Evolutionary conservation across 2,888 invertebrate species (phyloP), one percentile per base, ranked within the genome.

Genomic region (Helicoverpa assulta): DNA sequence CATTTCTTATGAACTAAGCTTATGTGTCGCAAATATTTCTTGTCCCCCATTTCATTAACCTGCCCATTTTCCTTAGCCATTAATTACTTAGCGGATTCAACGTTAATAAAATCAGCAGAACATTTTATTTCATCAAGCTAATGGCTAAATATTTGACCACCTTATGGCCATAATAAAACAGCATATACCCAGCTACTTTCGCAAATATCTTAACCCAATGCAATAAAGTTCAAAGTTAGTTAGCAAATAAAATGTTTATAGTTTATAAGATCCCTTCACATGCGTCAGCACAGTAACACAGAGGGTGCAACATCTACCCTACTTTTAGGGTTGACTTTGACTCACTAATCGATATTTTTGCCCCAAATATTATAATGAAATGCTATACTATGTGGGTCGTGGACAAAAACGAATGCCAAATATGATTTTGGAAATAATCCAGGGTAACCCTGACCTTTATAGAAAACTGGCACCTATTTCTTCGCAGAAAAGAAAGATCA

Each of bases 141-240:
- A 92, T 92, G 89, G 89, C 73, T 88, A 91, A 93, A 94, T 93
- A 92, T 94, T 93, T 90, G 87, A 84, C 82, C 86, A 81, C 82
- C 70, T 83, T 80, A 80, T 81, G 78, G 79, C 66, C 76, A 71
- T 78, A 85, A 82, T 82, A 78, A 84, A 83, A 85, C 79, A 79
- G 83, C 88, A 82, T 85, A 88, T 86, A 82, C 58, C 70, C 84
- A 76, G 82, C 21, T 26, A 5, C 21, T 37, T 19, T 19, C 53
- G 43, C 55, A 6, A 69, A 59, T 59, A 54, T 71, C 63, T 62
- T 81, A 79, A 64, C 8, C 6, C 56, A 6, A 52, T 2, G 5
- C 0, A 0, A 72, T 85, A 89, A 68, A 73, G 83, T 75, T 76
- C 67, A 85, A 67, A 83, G 72, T 89, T 5, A 40, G 43, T 12